Conservation (phyloP, 2,113 vertebrate genomes). For the Ia io region DNA sequence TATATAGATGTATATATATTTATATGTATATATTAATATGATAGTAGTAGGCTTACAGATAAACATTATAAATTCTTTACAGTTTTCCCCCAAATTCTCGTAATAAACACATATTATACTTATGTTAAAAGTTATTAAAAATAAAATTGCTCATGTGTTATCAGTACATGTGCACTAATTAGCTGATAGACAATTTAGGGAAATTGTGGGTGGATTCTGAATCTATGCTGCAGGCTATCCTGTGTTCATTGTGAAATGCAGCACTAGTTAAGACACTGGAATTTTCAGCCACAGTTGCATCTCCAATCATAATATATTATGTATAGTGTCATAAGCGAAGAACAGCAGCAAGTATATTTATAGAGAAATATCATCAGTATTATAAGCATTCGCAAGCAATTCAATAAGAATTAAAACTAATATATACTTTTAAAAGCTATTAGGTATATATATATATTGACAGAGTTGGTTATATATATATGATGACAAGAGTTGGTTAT, state of each 20-base stretch:
- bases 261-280: no score
- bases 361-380: background rate
- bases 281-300: background rate
- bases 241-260: background rate
- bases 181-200: background rate
- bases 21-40: background rate
- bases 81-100: background rate
- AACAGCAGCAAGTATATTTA: background rate
- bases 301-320: background rate
- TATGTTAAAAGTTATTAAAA: background rate
- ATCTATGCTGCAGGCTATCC: background rate
- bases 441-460: background rate
- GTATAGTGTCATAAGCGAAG: background rate
- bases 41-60: background rate
- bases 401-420: background rate
- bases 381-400: background rate
- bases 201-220: background rate
- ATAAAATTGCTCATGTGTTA: background rate
- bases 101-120: background rate
- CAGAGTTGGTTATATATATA: background rate
- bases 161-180: background rate
- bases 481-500: no score
- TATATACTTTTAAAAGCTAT: background rate
- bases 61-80: background rate
- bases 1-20: background rate